phyloP scores from a whole-genome alignment of 2,888 invertebrate species.

The Lingula anatina region DNA sequence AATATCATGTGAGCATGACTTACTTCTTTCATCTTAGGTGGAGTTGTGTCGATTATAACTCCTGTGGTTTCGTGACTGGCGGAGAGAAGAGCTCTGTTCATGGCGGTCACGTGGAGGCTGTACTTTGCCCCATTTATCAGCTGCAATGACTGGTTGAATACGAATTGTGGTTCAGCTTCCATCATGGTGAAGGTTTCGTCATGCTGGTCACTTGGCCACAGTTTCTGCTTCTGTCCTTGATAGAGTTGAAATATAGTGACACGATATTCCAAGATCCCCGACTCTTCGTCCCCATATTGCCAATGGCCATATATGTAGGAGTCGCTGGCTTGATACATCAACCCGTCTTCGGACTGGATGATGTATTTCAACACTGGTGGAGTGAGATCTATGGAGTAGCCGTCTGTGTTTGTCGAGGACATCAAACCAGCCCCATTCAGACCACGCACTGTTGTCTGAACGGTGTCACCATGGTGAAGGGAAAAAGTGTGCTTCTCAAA shows the following conservation, averaged over 20 bases:
- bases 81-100: slow-evolving; percentile 7
- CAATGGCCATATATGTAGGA: background rate
- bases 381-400: slow-evolving; percentile 25
- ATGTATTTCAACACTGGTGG: slow-evolving; percentile 12
- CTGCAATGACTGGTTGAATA: background rate
- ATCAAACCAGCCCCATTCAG: slow-evolving; percentile 22
- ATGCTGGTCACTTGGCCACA: background rate
- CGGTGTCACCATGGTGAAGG: slow-evolving; percentile 13
- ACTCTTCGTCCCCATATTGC: background rate
- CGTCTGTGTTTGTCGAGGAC: slow-evolving; percentile 14
- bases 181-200: background rate
- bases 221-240: slow-evolving; percentile 2
- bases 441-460: slow-evolving; percentile 16
- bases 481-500: slow-evolving; percentile 14
- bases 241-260: slow-evolving; percentile 1
- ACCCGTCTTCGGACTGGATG: background rate
- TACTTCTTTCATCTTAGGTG: slow-evolving; percentile 7
- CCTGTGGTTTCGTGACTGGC: slow-evolving; percentile 7
- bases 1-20: too few species aligned
- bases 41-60: slow-evolving; percentile 9
- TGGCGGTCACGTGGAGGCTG: slow-evolving; percentile 7
- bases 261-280: background rate
- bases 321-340: background rate
- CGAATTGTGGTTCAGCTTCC: background rate
- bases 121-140: slow-evolving; percentile 5